Base-by-base conservation (phyloP, 2,113 vertebrate genomes). In the Rhineura floridana region DNA sequence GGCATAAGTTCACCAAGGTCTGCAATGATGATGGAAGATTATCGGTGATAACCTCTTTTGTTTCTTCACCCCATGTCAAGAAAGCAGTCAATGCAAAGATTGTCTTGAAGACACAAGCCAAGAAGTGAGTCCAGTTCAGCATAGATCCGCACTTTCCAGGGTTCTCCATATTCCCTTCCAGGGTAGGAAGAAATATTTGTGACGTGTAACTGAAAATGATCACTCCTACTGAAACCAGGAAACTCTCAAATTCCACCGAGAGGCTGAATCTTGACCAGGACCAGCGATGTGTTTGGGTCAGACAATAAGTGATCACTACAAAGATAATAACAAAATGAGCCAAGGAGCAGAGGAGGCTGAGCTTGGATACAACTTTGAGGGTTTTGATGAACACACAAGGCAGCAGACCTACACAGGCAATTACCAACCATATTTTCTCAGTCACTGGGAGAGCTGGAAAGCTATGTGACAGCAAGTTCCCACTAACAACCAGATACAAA, bases 141-240 rank as follows among this genome's bases (percentile, higher is more conserved):
- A 98, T 97, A 52, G 78, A 77, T 3, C 87, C 77, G 85, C 97
- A 98, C 90, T 97, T 95, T 21, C 55, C 92, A 13, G 95, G 96
- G 72, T 97, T 95, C 89, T 94, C 94, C 98, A 97, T 97, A 80
- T 94, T 97, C 70, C 95, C 97, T 96, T 98, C 97, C 75, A 97
- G 93, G 3, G 97, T 94, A 62, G 97, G 96, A 91, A 98, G 97
- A 95, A 97, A 98, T 93, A 98, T 97, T 95, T 98, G 97, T 0
- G 97, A 98, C 65, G 98, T 98, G 84, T 98, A 98, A 91, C 97
- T 98, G 95, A 98, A 98, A 94, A 98, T 98, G 42, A 98, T 98
- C 86, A 98, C 96, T 1, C 97, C 97, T 72, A 96, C 95, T 0
- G 98, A 97, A 83, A 98, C 94, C 2, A 98, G 93, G 88, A 98